Percentiles rank a stretch among this genome's conserved stretches.
phyloP scores from a whole-genome alignment of 2,797 vertebrate species.

The Hydrophis major region DNA sequence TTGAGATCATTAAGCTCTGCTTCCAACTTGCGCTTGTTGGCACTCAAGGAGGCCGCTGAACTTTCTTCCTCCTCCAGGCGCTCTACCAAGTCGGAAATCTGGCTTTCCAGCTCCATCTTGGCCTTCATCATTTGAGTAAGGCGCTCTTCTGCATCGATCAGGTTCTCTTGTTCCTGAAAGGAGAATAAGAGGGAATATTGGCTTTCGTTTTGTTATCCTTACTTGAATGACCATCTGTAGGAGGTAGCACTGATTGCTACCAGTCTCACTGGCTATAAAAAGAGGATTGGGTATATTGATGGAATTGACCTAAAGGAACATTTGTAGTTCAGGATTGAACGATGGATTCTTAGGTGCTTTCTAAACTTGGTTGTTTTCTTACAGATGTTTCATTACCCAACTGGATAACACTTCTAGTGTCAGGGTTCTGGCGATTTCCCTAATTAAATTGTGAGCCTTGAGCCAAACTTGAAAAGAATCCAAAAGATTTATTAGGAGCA shows the following conservation, averaged over 20 bases:
- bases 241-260: neutral
- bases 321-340: neutral
- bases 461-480: no score
- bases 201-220: neutral
- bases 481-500: no score
- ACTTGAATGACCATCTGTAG: neutral
- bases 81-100: conserved; percentile 67
- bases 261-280: neutral
- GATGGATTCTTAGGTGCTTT: neutral
- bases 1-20: conserved; percentile 72
- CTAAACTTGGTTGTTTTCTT: neutral
- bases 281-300: neutral
- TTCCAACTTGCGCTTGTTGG: conserved; percentile 68
- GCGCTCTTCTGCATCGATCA: conserved; percentile 70
- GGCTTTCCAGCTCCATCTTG: conserved; percentile 72
- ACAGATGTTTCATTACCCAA: neutral
- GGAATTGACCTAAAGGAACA: neutral
- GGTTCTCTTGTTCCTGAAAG: conserved; percentile 70
- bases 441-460: no score
- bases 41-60: conserved; percentile 42
- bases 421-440: no score
- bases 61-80: conserved; percentile 75
- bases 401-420: neutral
- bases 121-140: conserved; percentile 72
- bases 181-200: neutral